These are phyloP conservation scores for Ericerus pela DNA, from an alignment of 1,140 invertebrate genomes.

Conservation along the genomic window DNA sequence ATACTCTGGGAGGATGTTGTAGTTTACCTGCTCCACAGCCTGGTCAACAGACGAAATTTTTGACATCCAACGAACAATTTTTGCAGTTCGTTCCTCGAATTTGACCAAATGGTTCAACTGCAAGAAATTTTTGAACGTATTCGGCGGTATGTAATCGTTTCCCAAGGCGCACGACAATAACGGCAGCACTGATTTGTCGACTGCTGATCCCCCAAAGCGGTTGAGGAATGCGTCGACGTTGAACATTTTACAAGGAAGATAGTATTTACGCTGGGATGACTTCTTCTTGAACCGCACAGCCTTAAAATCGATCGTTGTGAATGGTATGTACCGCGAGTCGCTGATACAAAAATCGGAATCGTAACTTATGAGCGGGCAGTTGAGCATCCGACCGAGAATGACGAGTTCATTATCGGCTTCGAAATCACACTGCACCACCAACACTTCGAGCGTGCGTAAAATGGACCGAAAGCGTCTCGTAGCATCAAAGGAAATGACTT, in stretches of 20 bases:
- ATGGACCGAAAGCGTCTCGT: conserved; percentile 53
- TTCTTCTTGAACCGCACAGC: conserved; percentile 17
- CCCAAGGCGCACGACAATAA: conserved; percentile 65
- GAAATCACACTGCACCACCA: conserved; percentile 54
- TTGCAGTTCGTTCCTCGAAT: neutral
- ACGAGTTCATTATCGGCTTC: conserved; percentile 79
- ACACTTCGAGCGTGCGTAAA: conserved; percentile 44
- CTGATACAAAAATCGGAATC: conserved; percentile 88
- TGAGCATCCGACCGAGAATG: conserved; percentile 45
- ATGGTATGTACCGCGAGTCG: conserved; percentile 64
- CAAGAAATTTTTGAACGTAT: conserved; percentile 35
- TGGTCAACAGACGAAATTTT: neutral
- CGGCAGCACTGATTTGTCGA: conserved; percentile 32
- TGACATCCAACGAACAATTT: neutral
- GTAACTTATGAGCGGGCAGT: conserved; percentile 71
- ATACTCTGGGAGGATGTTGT: too few species aligned
- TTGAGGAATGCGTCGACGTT: conserved; percentile 49
- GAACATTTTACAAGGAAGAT: conserved; percentile 52
- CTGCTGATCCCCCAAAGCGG: conserved; percentile 39
- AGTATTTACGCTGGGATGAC: conserved; percentile 23
- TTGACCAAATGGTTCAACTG: neutral
- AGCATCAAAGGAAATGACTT: conserved; percentile 49
- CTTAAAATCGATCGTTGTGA: conserved; percentile 42
- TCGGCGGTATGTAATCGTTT: conserved; percentile 72
- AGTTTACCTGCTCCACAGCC: neutral